A percentile compares a stretch with the other conserved stretches of the same genome.
phyloP scores from a whole-genome alignment of 2,113 vertebrate genomes.

The Gorsachius goisagi region DNA sequence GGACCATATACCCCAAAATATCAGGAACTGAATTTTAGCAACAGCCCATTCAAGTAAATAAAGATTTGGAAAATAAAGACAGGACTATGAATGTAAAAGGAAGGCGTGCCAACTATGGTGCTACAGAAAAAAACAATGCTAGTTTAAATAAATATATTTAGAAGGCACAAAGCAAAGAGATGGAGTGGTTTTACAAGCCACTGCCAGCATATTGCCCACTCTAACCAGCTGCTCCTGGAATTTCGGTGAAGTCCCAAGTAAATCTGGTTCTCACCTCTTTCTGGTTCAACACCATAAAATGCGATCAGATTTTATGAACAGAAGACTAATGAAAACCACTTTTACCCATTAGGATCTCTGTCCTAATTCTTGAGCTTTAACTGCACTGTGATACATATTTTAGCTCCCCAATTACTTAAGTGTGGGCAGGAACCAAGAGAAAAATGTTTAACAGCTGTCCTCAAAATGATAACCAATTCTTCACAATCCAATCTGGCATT shows the following conservation, averaged over 20 bases:
- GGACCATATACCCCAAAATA: neutral
- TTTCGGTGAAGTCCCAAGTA: fast-evolving
- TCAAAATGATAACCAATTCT: neutral
- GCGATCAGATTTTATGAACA: neutral
- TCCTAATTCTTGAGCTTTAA: neutral
- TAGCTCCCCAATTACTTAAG: neutral
- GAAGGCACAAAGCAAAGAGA: neutral
- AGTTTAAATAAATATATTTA: neutral
- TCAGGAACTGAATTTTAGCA: neutral
- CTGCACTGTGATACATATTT: neutral
- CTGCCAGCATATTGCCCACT: neutral
- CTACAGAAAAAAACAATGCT: neutral
- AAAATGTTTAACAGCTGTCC: neutral
- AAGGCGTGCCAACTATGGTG: neutral
- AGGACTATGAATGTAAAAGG: neutral
- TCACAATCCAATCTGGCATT: neutral
- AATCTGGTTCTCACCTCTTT: neutral
- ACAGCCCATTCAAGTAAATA: neutral
- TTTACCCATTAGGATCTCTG: neutral
- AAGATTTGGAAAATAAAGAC: neutral
- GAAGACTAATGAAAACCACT: neutral
- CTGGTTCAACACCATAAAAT: neutral
- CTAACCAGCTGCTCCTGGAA: neutral
- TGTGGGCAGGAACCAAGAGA: neutral
- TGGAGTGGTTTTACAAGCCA: neutral